A percentile compares a stretch with the other conserved stretches of the same genome.
Conservation (phyloP, 2,888 invertebrate genomes). For the Agonum fuliginosum region DNA sequence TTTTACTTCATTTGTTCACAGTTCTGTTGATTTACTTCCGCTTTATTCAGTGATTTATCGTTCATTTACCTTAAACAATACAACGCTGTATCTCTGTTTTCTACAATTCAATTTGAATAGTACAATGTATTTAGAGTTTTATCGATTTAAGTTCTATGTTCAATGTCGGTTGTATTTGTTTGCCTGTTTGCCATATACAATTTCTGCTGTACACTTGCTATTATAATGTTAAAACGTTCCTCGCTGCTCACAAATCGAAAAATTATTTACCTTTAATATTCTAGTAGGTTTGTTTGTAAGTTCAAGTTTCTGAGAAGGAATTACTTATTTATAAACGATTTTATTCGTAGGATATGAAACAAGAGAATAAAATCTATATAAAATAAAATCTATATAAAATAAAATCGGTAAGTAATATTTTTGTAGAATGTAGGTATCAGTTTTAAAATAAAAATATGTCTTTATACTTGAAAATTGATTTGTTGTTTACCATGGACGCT, state of each 20-base stretch:
- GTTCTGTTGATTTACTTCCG: conserved; percentile 50
- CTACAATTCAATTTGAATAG: conserved; percentile 40
- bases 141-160: conserved; percentile 12
- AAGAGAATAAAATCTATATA: conserved; percentile 25
- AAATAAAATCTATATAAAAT: no score
- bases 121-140: conserved; percentile 12
- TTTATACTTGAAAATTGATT: no score
- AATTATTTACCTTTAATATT: conserved; percentile 26
- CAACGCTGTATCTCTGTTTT: conserved; percentile 41
- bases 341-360: neutral
- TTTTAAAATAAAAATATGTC: neutral
- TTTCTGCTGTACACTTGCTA: neutral
- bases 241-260: conserved; percentile 30
- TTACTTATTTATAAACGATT: conserved; percentile 30
- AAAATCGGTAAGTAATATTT: no score
- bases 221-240: neutral
- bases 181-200: neutral
- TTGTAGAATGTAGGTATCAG: neutral
- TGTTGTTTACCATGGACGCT: no score
- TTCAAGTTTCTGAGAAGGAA: conserved; percentile 5
- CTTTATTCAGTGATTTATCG: conserved; percentile 41
- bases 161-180: neutral
- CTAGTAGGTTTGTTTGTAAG: conserved; percentile 14
- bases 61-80: conserved; percentile 39
- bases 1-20: conserved; percentile 53